Conservation (phyloP, 2,797 vertebrate genomes). For the Cygnus olor region DNA sequence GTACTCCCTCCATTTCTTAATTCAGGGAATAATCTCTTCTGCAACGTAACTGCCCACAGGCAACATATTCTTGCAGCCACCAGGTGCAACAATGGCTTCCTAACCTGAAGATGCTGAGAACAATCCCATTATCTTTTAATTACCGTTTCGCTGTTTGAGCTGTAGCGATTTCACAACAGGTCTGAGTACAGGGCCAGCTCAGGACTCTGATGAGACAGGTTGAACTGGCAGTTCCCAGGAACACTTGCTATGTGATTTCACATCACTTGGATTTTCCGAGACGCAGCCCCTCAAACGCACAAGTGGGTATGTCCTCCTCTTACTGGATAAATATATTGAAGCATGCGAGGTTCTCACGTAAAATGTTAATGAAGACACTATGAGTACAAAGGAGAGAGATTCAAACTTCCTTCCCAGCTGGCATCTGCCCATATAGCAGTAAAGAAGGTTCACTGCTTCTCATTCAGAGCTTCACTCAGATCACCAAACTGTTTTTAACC, state of each 20-base stretch:
- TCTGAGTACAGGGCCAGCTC: background rate
- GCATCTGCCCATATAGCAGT: background rate
- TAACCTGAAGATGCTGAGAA: background rate
- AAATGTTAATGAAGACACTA: background rate
- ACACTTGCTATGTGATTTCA: background rate
- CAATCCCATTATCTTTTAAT: background rate
- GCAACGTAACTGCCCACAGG: background rate
- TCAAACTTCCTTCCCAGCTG: background rate
- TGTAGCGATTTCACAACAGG: background rate
- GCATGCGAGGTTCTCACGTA: background rate
- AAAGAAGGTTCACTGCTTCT: background rate
- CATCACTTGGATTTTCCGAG: background rate
- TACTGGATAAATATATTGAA: background rate
- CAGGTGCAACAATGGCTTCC: background rate
- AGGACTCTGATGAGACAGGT: background rate
- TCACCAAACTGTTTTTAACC: background rate
- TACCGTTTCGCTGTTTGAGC: background rate
- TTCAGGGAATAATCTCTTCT: slow-evolving; percentile 22
- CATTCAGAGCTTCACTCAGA: background rate
- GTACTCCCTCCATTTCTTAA: slow-evolving; percentile 43
- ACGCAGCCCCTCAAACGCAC: background rate
- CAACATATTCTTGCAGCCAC: slow-evolving; percentile 3
- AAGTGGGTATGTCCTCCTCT: background rate
- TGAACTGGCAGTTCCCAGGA: background rate
- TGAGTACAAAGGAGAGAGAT: background rate